Base-by-base conservation (phyloP, 2,888 invertebrate genomes). In the Lathronympha strigana region DNA sequence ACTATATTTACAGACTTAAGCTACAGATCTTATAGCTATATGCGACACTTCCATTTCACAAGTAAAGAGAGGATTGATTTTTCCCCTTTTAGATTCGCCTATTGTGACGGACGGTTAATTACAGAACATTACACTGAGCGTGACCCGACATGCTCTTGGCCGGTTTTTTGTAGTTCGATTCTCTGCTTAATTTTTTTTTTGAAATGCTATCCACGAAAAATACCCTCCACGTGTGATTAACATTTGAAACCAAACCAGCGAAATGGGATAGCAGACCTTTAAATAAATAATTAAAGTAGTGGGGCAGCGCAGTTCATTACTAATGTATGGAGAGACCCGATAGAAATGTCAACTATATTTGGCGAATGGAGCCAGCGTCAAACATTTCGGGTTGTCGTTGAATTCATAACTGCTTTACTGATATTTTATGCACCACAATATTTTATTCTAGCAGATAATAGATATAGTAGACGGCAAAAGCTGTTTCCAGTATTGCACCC, bases 261-360 rank as follows among this genome's bases (percentile, higher is more conserved):
- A 49, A 66, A 60, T 54, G 60, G 54, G 54, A 61, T 40, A 38
- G 47, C 31, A 45, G 19, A 17, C 28, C n/a, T 49, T 40, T 57
- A 25, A 50, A 49, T 66, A 66, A 61, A 66, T 66, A 38, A 66
- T 61, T 53, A 28, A 4, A 17, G 17, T 61, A 61, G 66, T 61
- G 49, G 45, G 64, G 45, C 53, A 45, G 47, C 28, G 19, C n/a
- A 17, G 19, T 49, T 66, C 61, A 61, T 66, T 54, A 66, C n/a
- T 66, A 61, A 66, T 66, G 61, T 51, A 66, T 21, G 53, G 54
- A 36, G 36, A 45, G 60, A 31, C 64, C 47, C 61, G 66, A 61
- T 61, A 61, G 47, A 64, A 64, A 64, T 64, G 64, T 54, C 49
- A 54, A 61, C 66, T 66, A 66, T 66, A 61, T 66, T 61, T 21